phyloP scores from a whole-genome alignment of 2,113 vertebrate species.

The Scomber scombrus region DNA sequence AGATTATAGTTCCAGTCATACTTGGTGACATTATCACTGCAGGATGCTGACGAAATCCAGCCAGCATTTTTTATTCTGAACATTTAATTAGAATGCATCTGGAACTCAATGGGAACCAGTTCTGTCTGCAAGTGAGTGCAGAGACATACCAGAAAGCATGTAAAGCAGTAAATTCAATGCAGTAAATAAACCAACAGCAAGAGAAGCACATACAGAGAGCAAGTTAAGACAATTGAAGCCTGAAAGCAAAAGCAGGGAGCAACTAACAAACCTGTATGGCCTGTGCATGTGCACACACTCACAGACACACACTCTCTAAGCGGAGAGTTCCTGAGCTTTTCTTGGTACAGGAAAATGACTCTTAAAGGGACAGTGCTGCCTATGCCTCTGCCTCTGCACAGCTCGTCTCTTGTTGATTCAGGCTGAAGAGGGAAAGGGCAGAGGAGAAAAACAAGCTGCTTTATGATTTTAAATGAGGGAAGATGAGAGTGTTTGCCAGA shows the following conservation, averaged over 20 bases:
- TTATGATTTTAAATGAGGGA: background rate
- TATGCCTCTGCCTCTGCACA: background rate
- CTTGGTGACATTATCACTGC: no score
- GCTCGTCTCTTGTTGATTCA: background rate
- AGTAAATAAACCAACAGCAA: background rate
- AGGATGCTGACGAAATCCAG: no score
- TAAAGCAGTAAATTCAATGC: background rate
- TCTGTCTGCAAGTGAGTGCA: background rate
- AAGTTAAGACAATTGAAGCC: background rate
- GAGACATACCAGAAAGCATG: background rate
- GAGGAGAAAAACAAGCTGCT: background rate
- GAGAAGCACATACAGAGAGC: background rate
- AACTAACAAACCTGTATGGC: background rate
- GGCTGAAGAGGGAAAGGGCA: background rate
- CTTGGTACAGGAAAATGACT: slow-evolving; percentile 14
- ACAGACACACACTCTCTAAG: slow-evolving; percentile 11
- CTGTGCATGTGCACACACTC: background rate
- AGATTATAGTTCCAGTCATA: no score
- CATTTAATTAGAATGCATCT: background rate
- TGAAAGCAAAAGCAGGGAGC: background rate
- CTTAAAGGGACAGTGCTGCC: slow-evolving; percentile 28
- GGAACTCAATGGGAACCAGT: slow-evolving; percentile 6
- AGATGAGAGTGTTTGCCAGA: background rate
- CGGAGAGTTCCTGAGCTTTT: background rate
- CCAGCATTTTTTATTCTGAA: background rate